Base-by-base conservation (phyloP, 2,113 vertebrate genomes). In the Strix uralensis region DNA sequence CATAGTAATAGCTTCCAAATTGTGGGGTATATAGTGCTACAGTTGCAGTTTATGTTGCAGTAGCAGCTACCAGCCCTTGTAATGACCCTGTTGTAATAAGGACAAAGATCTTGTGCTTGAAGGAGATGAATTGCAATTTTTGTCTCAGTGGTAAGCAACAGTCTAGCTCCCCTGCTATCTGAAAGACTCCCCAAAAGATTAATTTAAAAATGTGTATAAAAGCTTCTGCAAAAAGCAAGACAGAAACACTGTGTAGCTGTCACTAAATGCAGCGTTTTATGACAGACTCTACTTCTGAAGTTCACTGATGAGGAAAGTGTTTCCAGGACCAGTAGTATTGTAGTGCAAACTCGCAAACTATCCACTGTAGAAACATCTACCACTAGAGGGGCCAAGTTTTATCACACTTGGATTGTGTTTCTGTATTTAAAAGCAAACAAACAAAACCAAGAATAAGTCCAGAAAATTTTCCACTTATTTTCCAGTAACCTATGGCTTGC, bases 361-460 rank as follows among this genome's bases (percentile, higher is more conserved):
- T 57, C 36, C 15, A 13, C 11, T 54, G 20, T 30, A 91, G 77
- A 54, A 83, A n/a, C 13, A 25, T 29, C 8, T 71, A 3, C 16
- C 5, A 10, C 40, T 21, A 58, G 30, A 74, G 17, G 27, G 16
- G 36, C 4, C 5, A 58, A 12, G 12, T 44, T 85, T 82, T 73
- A 19, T 61, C 46, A 38, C 15, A 14, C 27, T 70, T 75, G 15
- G 6, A 1, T 30, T 54, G n/a, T 61, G 29, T 58, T 54, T 36
- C 61, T 80, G 7, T 27, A 46, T 73, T 42, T 69, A 36, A 78
- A 72, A 90, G 7, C 32, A 79, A 75, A 26, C 11, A 70, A 82
- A 44, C 7, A 15, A 59, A 75, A 19, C 9, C 8, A 55, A 29
- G 12, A 17, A 44, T 0, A 0, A 69, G 17, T 36, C 36, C 10